Conservation (phyloP, 2,113 vertebrate genomes). For the Pleuronectes platessa region DNA sequence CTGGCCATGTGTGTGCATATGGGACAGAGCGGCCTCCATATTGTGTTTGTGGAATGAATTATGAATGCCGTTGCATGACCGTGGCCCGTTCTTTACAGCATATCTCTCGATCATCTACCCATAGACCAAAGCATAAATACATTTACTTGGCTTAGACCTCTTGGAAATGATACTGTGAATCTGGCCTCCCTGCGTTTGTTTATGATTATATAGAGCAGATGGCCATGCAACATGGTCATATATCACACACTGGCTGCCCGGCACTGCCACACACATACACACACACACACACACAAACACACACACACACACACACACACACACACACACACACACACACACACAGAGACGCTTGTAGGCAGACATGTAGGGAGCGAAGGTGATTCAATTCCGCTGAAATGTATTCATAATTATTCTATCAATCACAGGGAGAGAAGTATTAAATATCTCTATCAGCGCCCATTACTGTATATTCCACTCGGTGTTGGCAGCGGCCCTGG, state of each 20-base stretch:
- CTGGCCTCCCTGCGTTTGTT: conserved; percentile 74
- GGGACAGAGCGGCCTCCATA: conserved; percentile 69
- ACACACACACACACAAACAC: conserved; percentile 42
- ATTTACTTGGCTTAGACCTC: conserved; percentile 59
- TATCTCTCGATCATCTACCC: conserved; percentile 72
- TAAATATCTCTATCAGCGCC: conserved; percentile 42
- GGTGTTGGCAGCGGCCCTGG: conserved; percentile 49
- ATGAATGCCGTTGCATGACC: conserved; percentile 77
- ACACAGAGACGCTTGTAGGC: conserved; percentile 42
- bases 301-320: conserved; percentile 34
- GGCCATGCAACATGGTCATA: conserved; percentile 76
- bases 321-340: conserved; percentile 34
- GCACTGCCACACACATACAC: conserved; percentile 45
- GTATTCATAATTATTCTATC: conserved; percentile 38
- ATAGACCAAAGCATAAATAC: conserved; percentile 69
- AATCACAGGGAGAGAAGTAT: conserved; percentile 26
- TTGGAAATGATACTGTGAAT: conserved; percentile 68
- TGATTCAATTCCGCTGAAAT: conserved; percentile 37
- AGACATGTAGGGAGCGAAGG: conserved; percentile 47
- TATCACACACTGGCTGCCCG: conserved; percentile 67
- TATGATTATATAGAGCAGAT: conserved; percentile 82
- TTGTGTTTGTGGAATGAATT: conserved; percentile 76
- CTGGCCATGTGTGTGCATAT: conserved; percentile 63
- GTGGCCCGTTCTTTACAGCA: conserved; percentile 58
- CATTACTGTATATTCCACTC: conserved; percentile 32